Conservation (phyloP, 2,797 vertebrate species). For the Knipowitschia caucasica region DNA sequence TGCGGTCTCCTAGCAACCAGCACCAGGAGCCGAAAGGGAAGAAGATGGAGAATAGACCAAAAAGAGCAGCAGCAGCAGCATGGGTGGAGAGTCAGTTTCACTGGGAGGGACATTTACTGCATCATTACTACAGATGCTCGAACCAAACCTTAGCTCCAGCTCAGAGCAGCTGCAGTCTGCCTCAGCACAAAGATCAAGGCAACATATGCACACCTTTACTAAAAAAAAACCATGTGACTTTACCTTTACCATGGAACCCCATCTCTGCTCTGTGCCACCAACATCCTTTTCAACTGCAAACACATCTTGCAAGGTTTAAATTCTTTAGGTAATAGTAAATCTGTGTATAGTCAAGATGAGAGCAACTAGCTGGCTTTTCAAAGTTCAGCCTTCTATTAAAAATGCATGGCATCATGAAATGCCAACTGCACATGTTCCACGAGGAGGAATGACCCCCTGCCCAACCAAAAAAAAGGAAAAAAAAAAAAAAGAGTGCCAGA, state of each 20-base stretch:
- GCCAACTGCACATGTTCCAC: neutral
- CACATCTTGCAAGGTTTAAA: neutral
- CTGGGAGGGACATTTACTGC: constrained; percentile 69
- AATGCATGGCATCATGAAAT: constrained; percentile 15
- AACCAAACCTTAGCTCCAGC: constrained; percentile 65
- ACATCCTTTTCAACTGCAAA: neutral
- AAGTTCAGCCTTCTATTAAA: constrained; percentile 30
- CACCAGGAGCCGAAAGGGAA: constrained; percentile 76
- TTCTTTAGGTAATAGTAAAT: constrained; percentile 12
- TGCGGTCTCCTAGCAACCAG: constrained; percentile 93
- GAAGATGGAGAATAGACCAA: constrained; percentile 46
- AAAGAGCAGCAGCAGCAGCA: constrained; percentile 5
- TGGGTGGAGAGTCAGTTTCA: constrained; percentile 70
- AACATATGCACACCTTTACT: constrained; percentile 29
- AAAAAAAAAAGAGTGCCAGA: constrained; percentile 39
- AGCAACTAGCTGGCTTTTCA: constrained; percentile 17
- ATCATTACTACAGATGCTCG: constrained; percentile 67
- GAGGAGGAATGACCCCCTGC: constrained; percentile 9
- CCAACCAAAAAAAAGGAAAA: constrained; percentile 22
- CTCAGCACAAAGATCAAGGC: constrained; percentile 58
- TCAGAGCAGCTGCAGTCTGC: constrained; percentile 60
- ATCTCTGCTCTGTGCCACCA: neutral
- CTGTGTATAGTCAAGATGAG: constrained; percentile 6
- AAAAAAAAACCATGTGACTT: too few relatives aligned
- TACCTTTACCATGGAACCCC: too few relatives aligned